Evolutionary conservation across 2,113 vertebrate genomes (phyloP), one percentile per base, ranked within the genome.

Genomic region (Eulacestoma nigropectus): DNA sequence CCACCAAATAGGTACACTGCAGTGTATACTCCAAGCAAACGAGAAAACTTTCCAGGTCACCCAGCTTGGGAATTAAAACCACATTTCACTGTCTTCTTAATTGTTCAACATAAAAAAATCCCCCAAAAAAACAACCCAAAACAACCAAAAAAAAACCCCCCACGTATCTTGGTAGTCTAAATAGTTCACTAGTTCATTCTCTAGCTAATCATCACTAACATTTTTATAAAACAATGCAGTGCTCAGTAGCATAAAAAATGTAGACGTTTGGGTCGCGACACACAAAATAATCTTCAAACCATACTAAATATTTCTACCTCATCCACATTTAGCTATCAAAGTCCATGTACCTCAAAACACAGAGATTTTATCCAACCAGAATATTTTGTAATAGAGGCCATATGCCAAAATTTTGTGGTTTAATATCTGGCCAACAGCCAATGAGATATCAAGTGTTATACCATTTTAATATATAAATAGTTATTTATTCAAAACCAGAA

Each of bases 141-240:
- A 49, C 11, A 50, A 22, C 6, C 11, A 21, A 39, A 35, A 35
- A n/a, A n/a, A 11, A 5, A 0, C 0, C 6, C 1, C 4, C 21
- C 5, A 7, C 4, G 13, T 42, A 70, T 50, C 22, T 35, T 52
- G 11, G 13, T 49, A 33, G 9, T 85, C 33, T 22, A 33, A 75
- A 68, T 57, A 86, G 33, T 62, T 67, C 9, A 21, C 7, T 52
- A 47, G 2, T 7, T 32, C 67, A 2, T 63, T 63, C 16, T 55
- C 35, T 23, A 69, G 42, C 47, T 75, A 63, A 56, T 46, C 4
- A 53, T 47, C 7, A 47, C 7, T 55, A 55, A 53, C 0, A 29
- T 46, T 69, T 84, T 53, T 60, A 72, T 49, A 47, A 92, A 75
- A 53, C 20, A 68, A 62, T 53, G 4, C 8, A 49, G 21, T 59